Conservation (phyloP, 2,113 vertebrate species). For the Podarcis raffonei region DNA sequence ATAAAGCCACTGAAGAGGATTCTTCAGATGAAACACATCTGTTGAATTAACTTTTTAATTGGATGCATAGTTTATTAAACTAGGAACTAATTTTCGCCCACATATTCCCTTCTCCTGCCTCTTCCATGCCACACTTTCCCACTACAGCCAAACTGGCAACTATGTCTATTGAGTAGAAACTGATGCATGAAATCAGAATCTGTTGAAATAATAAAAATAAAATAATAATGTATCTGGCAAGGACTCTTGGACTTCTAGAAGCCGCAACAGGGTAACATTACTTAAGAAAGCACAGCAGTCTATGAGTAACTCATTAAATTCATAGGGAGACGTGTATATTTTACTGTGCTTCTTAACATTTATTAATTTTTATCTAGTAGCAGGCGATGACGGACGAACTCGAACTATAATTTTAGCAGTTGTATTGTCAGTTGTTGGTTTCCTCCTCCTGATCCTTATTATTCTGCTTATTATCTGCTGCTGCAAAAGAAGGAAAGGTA, state of each 20-base stretch:
- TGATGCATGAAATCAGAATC: background rate
- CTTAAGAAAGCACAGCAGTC: too few species aligned
- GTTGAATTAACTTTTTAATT: background rate
- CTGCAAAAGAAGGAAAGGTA: conserved; percentile 69
- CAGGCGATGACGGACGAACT: conserved; percentile 26
- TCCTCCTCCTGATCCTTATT: conserved; percentile 70
- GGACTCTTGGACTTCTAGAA: background rate
- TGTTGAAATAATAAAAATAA: background rate
- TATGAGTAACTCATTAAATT: background rate
- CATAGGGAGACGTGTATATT: background rate
- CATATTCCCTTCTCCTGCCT: too few species aligned
- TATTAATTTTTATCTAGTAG: conserved; percentile 66
- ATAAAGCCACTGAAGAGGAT: background rate
- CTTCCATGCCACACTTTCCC: background rate
- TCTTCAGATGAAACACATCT: background rate
- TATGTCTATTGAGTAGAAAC: background rate
- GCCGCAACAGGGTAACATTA: too few species aligned
- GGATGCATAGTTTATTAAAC: background rate
- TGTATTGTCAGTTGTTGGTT: conserved; percentile 62
- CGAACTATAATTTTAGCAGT: conserved; percentile 67
- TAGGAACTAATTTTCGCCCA: background rate
- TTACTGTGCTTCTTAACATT: conserved; percentile 31
- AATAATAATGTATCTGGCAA: background rate
- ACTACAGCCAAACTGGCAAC: too few species aligned
- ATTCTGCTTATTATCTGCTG: conserved; percentile 66